Conservation (phyloP, 2,888 invertebrate species). For the Ditula angustiorana region DNA sequence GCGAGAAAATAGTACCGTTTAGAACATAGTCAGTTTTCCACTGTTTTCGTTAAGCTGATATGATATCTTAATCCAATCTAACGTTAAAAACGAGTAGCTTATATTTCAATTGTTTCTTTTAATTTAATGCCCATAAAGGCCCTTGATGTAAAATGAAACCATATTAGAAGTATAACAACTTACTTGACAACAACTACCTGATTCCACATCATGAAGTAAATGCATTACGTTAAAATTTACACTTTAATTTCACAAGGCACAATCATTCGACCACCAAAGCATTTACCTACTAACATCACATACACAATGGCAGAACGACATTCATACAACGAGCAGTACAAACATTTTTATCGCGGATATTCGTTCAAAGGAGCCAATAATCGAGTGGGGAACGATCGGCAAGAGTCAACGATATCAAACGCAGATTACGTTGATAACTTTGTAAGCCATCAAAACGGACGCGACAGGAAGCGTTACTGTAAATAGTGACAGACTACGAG, state of each 20-base stretch:
- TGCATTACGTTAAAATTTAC: slow-evolving; percentile 42
- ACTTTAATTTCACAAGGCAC: slow-evolving; percentile 42
- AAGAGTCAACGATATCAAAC: slow-evolving; percentile 48
- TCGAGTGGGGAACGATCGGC: slow-evolving; percentile 43
- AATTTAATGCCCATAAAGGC: too few relatives aligned
- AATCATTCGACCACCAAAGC: slow-evolving; percentile 43
- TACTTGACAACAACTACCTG: slow-evolving; percentile 71
- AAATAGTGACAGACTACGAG: slow-evolving; percentile 43
- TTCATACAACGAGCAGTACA: slow-evolving; percentile 32
- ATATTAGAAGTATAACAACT: slow-evolving; percentile 41
- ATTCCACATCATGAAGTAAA: slow-evolving; percentile 65
- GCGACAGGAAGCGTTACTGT: slow-evolving; percentile 47
- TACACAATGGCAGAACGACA: background rate
- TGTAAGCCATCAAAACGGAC: slow-evolving; percentile 49
- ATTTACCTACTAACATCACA: slow-evolving; percentile 26
- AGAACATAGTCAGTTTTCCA: too few relatives aligned
- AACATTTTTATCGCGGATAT: slow-evolving; percentile 50
- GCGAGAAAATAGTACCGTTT: too few relatives aligned
- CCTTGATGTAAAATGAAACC: too few relatives aligned
- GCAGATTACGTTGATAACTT: slow-evolving; percentile 51
- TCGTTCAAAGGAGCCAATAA: slow-evolving; percentile 46
- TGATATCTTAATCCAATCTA: too few relatives aligned
- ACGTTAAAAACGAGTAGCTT: too few relatives aligned
- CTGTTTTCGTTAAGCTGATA: too few relatives aligned
- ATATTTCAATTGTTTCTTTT: too few relatives aligned